Conservation (phyloP, 2,113 vertebrate species). For the Hemiprocne comata region DNA sequence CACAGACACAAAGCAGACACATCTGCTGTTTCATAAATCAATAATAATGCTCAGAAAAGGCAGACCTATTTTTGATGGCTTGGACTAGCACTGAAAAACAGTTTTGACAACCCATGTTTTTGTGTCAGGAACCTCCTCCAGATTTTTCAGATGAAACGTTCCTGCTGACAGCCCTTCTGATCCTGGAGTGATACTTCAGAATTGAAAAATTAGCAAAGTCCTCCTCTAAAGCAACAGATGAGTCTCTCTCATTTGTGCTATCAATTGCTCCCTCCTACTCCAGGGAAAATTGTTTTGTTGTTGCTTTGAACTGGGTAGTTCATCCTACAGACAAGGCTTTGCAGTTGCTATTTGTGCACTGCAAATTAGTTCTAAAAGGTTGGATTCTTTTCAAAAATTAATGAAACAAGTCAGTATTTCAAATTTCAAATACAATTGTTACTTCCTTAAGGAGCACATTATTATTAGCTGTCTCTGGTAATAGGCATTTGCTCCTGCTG, state of each 20-base stretch:
- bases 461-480: background rate
- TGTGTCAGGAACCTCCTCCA: conserved; percentile 12
- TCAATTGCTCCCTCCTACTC: background rate
- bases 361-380: background rate
- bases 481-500: background rate
- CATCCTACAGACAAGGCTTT: background rate
- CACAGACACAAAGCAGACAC: background rate
- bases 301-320: background rate
- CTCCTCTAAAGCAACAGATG: background rate
- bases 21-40: conserved; percentile 37
- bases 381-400: background rate
- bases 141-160: background rate
- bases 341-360: background rate
- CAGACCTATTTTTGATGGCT: background rate
- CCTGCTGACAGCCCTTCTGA: background rate
- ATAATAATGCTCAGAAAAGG: background rate
- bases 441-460: background rate
- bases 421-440: background rate
- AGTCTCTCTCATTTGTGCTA: background rate
- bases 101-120: conserved; percentile 10
- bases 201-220: background rate
- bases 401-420: background rate
- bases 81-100: background rate
- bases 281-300: background rate
- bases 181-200: background rate